Base-by-base conservation (phyloP, 2,113 vertebrate genomes). In the Gavialis gangeticus region DNA sequence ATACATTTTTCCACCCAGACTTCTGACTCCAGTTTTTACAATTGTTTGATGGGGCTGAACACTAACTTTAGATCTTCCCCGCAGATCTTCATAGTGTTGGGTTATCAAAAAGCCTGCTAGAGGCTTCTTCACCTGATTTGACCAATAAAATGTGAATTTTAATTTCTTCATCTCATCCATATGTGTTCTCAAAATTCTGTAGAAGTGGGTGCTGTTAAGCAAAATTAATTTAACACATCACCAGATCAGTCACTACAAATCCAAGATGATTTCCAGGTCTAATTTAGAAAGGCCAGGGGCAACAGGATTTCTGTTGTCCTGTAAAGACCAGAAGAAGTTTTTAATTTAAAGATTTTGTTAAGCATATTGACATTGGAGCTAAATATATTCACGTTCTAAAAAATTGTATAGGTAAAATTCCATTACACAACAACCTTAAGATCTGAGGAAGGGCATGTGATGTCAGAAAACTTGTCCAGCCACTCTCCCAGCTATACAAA, bases 11-110 rank as follows among this genome's bases (percentile, higher is more conserved):
- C 85, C 60, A 57, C 67, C 28, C 90, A 92, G n/a, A 77, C 62
- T 94, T 93, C 73, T 89, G 73, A 87, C 73, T 92, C 92, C 79
- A 56, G 81, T 91, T 94, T 91, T 21, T 37, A 37, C 67, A 71
- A 69, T 18, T 69, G 30, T 30, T n/a, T 19, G 4, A 30, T n/a
- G 10, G n/a, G 64, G 27, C n/a, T 66, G n/a, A 93, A 13, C 84
- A 79, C 81, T 91, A 96, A 96, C 66, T 5, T 82, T 95, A 79
- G 86, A 55, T 82, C 54, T 67, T 96, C 67, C 21, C 28, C 92
- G 54, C 67, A 87, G 82, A 91, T 85, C 79, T 92, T 67, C 78
- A 12, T 9, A 7, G 34, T 81, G 46, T 37, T 67, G 76, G 92
- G 88, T 4, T 87, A 92, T 83, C 19, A 94, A 82, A 97, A 93